Evolutionary conservation across 2,888 invertebrate species (phyloP).

Genomic region (Plagodis dolabraria): DNA sequence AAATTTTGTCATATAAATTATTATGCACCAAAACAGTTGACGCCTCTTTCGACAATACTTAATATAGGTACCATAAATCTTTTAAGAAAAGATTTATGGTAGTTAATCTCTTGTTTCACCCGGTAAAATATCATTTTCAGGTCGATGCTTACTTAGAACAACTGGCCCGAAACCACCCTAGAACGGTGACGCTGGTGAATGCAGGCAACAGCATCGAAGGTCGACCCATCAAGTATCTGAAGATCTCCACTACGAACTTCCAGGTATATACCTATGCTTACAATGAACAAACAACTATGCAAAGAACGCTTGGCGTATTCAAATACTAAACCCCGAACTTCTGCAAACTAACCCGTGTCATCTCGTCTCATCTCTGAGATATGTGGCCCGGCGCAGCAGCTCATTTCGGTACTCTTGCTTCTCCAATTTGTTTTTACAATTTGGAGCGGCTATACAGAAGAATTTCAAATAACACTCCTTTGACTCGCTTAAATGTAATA

Average conservation of each 20-base stretch:
- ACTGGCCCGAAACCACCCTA: conserved; percentile 55
- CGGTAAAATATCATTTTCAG: conserved; percentile 44
- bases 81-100: neutral
- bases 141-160: conserved; percentile 63
- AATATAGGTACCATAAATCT: too few relatives aligned
- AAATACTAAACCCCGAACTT: too few relatives aligned
- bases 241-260: conserved; percentile 81
- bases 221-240: conserved; percentile 82
- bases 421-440: too few relatives aligned
- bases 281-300: neutral
- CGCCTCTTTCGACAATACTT: too few relatives aligned
- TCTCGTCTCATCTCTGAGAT: too few relatives aligned
- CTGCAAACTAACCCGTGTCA: too few relatives aligned
- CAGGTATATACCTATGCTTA: conserved; percentile 50
- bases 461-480: too few relatives aligned
- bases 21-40: neutral
- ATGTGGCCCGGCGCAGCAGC: too few relatives aligned
- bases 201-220: conserved; percentile 85
- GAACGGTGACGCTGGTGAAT: conserved; percentile 56
- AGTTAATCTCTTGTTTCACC: neutral
- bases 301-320: too few relatives aligned
- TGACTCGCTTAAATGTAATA: too few relatives aligned
- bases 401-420: too few relatives aligned
- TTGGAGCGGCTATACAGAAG: too few relatives aligned
- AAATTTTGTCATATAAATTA: neutral